Evolutionary conservation across 2,888 invertebrate genomes (phyloP).

Genomic region (Campoplex capitator): DNA sequence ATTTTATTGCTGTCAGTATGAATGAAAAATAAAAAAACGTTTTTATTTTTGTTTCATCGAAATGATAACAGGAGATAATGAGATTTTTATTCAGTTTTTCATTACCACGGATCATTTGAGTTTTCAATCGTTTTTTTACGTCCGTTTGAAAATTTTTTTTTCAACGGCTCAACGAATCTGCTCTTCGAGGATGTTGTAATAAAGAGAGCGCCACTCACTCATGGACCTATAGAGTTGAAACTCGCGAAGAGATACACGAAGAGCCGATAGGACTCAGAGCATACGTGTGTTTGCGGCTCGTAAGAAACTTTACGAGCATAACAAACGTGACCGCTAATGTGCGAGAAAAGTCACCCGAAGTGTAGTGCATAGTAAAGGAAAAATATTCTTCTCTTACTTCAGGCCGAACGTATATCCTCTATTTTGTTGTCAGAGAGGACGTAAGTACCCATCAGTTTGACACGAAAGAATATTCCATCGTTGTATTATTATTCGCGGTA

Average conservation of each 20-base stretch:
- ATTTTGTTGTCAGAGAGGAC: background rate
- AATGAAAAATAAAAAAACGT: background rate
- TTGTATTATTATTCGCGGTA: conserved; percentile 27
- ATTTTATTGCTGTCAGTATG: background rate
- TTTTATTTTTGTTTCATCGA: background rate
- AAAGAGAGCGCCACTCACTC: background rate
- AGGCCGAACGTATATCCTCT: background rate
- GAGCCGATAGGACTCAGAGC: background rate
- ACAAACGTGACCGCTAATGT: conserved; percentile 6
- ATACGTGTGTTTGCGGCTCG: background rate
- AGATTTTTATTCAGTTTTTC: background rate
- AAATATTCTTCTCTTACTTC: background rate
- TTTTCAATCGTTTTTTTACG: too few relatives aligned
- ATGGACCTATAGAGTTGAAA: background rate
- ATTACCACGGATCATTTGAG: background rate
- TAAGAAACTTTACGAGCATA: conserved; percentile 26
- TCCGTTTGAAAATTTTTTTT: too few relatives aligned
- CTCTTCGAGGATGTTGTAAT: background rate
- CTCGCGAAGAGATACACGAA: background rate
- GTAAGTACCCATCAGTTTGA: conserved; percentile 5
- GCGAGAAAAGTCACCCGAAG: background rate
- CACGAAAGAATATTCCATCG: conserved; percentile 32
- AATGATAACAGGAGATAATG: background rate
- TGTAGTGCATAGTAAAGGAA: background rate
- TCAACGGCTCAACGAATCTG: background rate